Evolutionary conservation across 2,113 vertebrate species (phyloP), one percentile per base, ranked within the genome.

Genomic region (Columba janthina): DNA sequence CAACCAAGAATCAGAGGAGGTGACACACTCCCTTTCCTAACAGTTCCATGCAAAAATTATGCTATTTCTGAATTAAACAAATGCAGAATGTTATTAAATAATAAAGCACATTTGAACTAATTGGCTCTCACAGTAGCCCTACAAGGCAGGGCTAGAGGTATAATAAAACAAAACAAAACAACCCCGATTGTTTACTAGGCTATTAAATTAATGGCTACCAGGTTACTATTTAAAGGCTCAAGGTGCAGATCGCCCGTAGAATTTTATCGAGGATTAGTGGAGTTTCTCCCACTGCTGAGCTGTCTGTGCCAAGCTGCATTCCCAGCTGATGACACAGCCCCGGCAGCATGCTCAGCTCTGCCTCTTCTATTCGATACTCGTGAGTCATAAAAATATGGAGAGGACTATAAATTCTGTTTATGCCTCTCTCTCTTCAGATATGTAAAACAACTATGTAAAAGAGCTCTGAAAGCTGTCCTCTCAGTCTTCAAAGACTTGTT

Each of bases 301-400:
- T 78, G 89, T 2, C 77, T 8, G 84, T 95, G 96, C 95, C 95
- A 96, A 87, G 74, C 77, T 85, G 13, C 93, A 94, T 96, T 95
- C 96, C 93, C 95, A 79, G 95, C 91, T 97, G 95, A 92, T 96
- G 96, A 95, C 89, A 89, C 87, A 91, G 91, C 78, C 34, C 12
- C 3, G 74, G 87, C 91, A 95, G 83, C 67, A 36, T 76, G 93
- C 85, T 83, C 82, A 70, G 90, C 87, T 85, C 94, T 94, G 94
- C 83, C 78, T 94, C 95, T 95, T 65, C 17, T 2, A 70, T 18
- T 24, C 9, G 31, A 82, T 94, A 71, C 95, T 95, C 77, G 22
- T 72, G 91, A 95, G 62, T 95, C 96, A 95, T 85, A 96, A 97
- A 89, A 97, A 65, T 69, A 96, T 73, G 87, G 87, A 95, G 87